Percentiles rank a stretch among this genome's conserved stretches.
Evolutionary conservation across 2,797 vertebrate genomes (phyloP).

Genomic region (Pygocentrus nattereri): DNA sequence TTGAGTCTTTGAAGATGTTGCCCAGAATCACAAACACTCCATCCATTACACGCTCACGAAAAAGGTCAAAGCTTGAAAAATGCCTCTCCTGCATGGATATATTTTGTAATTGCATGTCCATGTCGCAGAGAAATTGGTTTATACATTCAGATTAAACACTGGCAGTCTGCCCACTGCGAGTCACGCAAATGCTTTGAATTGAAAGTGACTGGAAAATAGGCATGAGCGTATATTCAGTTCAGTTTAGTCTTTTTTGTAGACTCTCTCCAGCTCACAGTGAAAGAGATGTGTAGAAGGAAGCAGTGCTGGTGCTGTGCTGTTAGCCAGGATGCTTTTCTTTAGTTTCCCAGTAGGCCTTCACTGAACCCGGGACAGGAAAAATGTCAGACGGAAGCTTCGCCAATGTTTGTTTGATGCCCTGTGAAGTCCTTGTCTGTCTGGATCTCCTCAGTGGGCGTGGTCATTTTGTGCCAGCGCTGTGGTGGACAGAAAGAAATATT

Average conservation of each 20-base stretch:
- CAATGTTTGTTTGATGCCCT: constrained; percentile 64
- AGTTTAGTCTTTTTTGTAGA: background rate
- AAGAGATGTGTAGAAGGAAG: background rate
- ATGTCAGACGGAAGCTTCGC: constrained; percentile 72
- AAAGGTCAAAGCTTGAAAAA: constrained; percentile 7
- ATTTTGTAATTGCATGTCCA: background rate
- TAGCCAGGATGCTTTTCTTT: background rate
- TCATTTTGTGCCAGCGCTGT: constrained; percentile 88
- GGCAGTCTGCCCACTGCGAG: background rate
- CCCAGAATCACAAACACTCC: background rate
- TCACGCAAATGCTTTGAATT: background rate
- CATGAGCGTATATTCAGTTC: background rate
- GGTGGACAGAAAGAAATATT: constrained; percentile 39
- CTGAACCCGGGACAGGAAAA: constrained; percentile 12
- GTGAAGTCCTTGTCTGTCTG: constrained; percentile 75
- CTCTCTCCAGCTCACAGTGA: background rate
- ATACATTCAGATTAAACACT: background rate
- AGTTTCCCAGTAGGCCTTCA: background rate
- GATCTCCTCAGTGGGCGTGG: constrained; percentile 73
- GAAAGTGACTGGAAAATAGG: background rate
- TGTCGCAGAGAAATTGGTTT: constrained; percentile 6
- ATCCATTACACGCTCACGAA: background rate
- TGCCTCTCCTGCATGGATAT: background rate
- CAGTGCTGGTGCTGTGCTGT: background rate
- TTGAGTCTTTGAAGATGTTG: background rate